phyloP scores from a whole-genome alignment of 2,888 invertebrate genomes.

The Parthenolecanium corni region DNA sequence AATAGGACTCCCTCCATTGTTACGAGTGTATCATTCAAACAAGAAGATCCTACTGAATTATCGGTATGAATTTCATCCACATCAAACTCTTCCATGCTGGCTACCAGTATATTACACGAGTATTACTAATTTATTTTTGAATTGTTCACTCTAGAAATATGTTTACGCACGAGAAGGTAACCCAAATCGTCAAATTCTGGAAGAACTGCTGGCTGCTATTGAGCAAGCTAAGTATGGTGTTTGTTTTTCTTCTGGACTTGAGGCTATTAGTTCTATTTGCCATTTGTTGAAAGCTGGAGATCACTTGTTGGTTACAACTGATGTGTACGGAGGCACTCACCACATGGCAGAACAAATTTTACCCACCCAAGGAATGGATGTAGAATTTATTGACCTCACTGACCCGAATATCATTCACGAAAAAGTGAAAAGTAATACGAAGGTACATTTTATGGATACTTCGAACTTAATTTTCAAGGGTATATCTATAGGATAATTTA shows the following conservation, averaged over 20 bases:
- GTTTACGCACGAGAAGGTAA: slow-evolving; percentile 28
- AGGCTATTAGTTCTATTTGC: slow-evolving; percentile 11
- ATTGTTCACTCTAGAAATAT: slow-evolving; percentile 19
- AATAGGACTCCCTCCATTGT: slow-evolving; percentile 84
- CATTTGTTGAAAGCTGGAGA: slow-evolving; percentile 26
- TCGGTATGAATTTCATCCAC: too few species aligned
- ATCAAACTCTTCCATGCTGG: too few species aligned
- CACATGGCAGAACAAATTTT: slow-evolving; percentile 55
- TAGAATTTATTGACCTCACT: slow-evolving; percentile 67
- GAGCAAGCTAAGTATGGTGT: slow-evolving; percentile 21
- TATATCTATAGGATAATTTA: too few species aligned
- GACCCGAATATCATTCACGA: slow-evolving; percentile 51
- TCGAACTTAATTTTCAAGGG: too few species aligned
- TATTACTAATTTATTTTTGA: too few species aligned
- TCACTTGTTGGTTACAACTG: slow-evolving; percentile 50
- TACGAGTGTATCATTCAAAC: slow-evolving; percentile 82
- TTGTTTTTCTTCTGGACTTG: slow-evolving; percentile 27
- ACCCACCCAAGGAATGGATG: slow-evolving; percentile 56
- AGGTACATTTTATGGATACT: too few species aligned
- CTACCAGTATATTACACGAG: too few species aligned
- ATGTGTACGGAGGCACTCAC: slow-evolving; percentile 89
- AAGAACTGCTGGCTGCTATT: slow-evolving; percentile 21
- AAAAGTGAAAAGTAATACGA: slow-evolving; percentile 72
- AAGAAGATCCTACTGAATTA: slow-evolving; percentile 65
- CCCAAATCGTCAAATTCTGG: slow-evolving; percentile 27